These are phyloP conservation scores for Melanargia galathea DNA, from an alignment of 2,888 invertebrate species.

Conservation along the genomic window DNA sequence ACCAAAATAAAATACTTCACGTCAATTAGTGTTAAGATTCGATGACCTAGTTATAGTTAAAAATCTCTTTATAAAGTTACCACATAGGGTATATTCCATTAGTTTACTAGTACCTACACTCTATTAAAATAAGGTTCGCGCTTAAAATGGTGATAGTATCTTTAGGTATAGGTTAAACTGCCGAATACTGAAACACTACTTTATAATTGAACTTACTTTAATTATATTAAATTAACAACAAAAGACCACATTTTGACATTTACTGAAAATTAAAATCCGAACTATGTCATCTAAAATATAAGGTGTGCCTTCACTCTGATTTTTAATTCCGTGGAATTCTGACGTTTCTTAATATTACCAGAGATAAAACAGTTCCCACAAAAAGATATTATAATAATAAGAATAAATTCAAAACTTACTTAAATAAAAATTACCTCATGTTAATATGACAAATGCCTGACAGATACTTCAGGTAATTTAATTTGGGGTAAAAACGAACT, in stretches of 20 bases:
- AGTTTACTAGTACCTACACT: not conserved
- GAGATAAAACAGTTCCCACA: too few species aligned
- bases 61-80: conserved; percentile 31
- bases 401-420: too few species aligned
- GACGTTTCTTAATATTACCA: too few species aligned
- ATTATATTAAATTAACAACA: not conserved
- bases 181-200: not conserved
- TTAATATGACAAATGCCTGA: too few species aligned
- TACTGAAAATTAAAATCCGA: too few species aligned
- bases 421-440: too few species aligned
- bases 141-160: conserved; percentile 28
- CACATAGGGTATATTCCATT: conserved; percentile 21
- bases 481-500: too few species aligned
- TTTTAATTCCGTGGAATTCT: too few species aligned
- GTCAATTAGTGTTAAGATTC: conserved; percentile 63
- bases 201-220: not conserved
- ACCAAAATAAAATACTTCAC: conserved; percentile 63
- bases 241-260: not conserved
- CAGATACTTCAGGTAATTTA: too few species aligned
- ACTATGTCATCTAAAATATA: too few species aligned
- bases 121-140: conserved; percentile 12
- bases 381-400: too few species aligned
- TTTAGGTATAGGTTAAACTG: conserved; percentile 16
- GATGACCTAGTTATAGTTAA: conserved; percentile 23
- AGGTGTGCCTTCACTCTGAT: too few species aligned